A percentile compares a stretch with the other conserved stretches of the same genome.
phyloP scores from a whole-genome alignment of 2,888 invertebrate species.

The Xestia sexstrigata region DNA sequence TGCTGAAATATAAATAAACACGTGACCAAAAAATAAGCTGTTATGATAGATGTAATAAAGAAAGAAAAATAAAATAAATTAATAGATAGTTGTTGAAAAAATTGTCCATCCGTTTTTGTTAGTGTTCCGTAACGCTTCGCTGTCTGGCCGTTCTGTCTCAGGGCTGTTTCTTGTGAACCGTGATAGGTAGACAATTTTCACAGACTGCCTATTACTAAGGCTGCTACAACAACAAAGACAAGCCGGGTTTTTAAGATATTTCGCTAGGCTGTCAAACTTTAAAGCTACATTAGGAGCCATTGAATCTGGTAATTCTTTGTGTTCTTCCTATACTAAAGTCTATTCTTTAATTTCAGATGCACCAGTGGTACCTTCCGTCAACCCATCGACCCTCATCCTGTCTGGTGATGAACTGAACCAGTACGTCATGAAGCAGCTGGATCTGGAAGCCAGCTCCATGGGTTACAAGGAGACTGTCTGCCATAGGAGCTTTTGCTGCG shows the following conservation, averaged over 20 bases:
- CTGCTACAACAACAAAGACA: neutral
- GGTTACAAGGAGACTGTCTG: slow-evolving; percentile 79
- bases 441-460: slow-evolving; percentile 70
- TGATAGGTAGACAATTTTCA: neutral
- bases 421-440: slow-evolving; percentile 77
- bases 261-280: neutral
- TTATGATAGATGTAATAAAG: neutral
- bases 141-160: neutral
- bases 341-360: slow-evolving; percentile 31
- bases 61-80: neutral
- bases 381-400: slow-evolving; percentile 41
- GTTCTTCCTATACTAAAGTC: neutral
- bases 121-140: neutral
- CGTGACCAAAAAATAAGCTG: neutral
- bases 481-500: slow-evolving; percentile 80
- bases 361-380: slow-evolving; percentile 57
- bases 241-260: neutral
- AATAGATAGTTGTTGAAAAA: no score
- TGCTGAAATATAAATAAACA: neutral
- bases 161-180: neutral
- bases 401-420: slow-evolving; percentile 76
- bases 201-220: neutral
- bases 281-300: neutral
- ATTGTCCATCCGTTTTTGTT: neutral
- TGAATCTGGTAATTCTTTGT: neutral